These are phyloP conservation scores for Caenorhabditis sp. DNA, from an alignment of 2,888 invertebrate species.

Conservation along the genomic window DNA sequence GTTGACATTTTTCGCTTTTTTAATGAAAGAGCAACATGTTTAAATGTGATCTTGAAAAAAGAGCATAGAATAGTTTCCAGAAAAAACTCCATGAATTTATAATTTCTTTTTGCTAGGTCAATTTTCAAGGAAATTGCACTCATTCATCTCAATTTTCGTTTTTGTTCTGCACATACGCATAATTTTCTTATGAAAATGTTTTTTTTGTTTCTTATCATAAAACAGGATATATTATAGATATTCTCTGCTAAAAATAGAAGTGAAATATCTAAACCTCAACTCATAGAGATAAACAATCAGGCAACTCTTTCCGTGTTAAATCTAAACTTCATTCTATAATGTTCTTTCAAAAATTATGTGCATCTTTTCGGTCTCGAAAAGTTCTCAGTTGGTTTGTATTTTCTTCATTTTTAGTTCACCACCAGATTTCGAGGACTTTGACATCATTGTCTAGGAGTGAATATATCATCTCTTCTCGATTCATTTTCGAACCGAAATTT, in stretches of 20 bases:
- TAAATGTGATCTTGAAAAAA: not conserved
- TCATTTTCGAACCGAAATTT: no score
- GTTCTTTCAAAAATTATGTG: not conserved
- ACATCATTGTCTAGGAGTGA: not conserved
- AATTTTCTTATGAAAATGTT: no score
- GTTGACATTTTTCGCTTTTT: not conserved
- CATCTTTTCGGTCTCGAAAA: not conserved
- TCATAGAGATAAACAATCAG: no score
- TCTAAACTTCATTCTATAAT: no score
- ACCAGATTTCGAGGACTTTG: not conserved
- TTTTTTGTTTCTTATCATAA: no score
- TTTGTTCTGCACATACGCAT: not conserved
- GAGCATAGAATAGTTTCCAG: not conserved
- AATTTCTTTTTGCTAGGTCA: not conserved
- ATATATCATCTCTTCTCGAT: not conserved
- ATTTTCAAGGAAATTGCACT: not conserved
- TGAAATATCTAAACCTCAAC: no score
- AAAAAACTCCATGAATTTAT: not conserved
- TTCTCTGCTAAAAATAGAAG: no score
- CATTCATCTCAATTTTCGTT: not conserved
- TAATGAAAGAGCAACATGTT: not conserved
- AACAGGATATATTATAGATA: no score
- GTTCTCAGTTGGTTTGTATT: not conserved
- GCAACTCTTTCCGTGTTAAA: no score
- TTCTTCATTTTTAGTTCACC: not conserved